A percentile compares a stretch with the other conserved stretches of the same genome.
phyloP scores from a whole-genome alignment of 2,888 invertebrate species.

The Labia minor region DNA sequence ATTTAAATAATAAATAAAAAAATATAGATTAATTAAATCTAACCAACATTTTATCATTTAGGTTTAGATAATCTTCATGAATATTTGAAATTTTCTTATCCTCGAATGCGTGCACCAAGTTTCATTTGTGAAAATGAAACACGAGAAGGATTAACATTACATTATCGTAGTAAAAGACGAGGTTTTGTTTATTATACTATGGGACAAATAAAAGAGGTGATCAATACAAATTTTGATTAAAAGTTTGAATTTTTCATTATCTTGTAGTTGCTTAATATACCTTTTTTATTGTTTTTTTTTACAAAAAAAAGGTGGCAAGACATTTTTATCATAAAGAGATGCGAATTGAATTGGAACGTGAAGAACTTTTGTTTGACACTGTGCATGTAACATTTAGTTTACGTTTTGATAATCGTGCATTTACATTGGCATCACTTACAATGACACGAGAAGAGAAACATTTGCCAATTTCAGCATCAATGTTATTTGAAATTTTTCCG shows the following conservation, averaged over 20 bases:
- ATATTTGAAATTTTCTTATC: constrained; percentile 92
- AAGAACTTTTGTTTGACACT: constrained; percentile 79
- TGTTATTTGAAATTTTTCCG: constrained; percentile 92
- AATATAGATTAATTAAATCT: neutral
- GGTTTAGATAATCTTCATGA: constrained; percentile 89
- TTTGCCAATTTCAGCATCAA: constrained; percentile 75
- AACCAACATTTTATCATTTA: constrained; percentile 23
- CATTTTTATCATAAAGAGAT: constrained; percentile 93
- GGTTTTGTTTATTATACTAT: constrained; percentile 95
- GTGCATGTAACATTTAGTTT: constrained; percentile 89
- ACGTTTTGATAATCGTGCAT: constrained; percentile 88
- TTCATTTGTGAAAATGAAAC: constrained; percentile 96
- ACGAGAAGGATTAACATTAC: constrained; percentile 79
- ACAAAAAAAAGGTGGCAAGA: constrained; percentile 81
- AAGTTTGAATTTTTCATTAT: no score
- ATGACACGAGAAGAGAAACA: constrained; percentile 83
- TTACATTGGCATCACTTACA: constrained; percentile 67
- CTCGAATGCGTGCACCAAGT: constrained; percentile 79
- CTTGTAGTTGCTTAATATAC: no score
- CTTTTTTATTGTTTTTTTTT: no score
- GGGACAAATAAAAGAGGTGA: constrained; percentile 83
- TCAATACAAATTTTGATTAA: no score
- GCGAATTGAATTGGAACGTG: constrained; percentile 77
- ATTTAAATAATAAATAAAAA: no score
- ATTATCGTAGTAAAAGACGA: constrained; percentile 83